Evolutionary conservation across 2,888 invertebrate genomes (phyloP), one percentile per base, ranked within the genome.

Genomic region (Mechanitis messenoides): DNA sequence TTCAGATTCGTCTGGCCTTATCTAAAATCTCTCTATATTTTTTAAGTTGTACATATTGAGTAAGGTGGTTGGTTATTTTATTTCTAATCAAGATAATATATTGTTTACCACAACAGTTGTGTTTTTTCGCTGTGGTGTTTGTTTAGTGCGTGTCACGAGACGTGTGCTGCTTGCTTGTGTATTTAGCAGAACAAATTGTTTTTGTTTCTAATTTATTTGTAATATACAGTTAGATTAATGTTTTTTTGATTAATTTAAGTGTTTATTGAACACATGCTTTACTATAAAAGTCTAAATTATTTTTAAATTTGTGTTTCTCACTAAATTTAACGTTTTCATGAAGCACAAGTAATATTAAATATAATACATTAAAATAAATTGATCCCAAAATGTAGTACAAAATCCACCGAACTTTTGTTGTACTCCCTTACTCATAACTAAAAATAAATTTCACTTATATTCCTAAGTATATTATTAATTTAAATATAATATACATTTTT

Each of bases 141-240:
- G 69, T 59, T 58, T 67, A 59, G 64, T 67, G 66, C 60, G 63
- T 66, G 71, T 72, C 66, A 69, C 69, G 73, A 72, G 70, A 72
- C 69, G 74, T 76, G 72, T 57, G 57, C 53, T 54, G 55, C 78
- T 71, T 72, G 65, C 66, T 76, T 84, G 86, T 87, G 87, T 20
- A 88, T 87, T 78, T 76, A 74, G 73, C 84, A 84, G 88, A 87
- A 87, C 87, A 87, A 87, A 84, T 87, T 88, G 88, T 89, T 89
- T 88, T 87, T 87, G 87, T 88, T 89, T 89, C 86, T 89, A 85
- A 89, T 87, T 89, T 88, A 88, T 88, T 89, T 87, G 87, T 89
- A 87, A 79, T 79, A 74, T 86, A 85, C 79, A 83, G 81, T 86
- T 88, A 85, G 73, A 79, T 80, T 84, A 80, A 79, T 77, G 72